Evolutionary conservation across 1,140 invertebrate genomes (phyloP).

Genomic region (Papilio machaon): DNA sequence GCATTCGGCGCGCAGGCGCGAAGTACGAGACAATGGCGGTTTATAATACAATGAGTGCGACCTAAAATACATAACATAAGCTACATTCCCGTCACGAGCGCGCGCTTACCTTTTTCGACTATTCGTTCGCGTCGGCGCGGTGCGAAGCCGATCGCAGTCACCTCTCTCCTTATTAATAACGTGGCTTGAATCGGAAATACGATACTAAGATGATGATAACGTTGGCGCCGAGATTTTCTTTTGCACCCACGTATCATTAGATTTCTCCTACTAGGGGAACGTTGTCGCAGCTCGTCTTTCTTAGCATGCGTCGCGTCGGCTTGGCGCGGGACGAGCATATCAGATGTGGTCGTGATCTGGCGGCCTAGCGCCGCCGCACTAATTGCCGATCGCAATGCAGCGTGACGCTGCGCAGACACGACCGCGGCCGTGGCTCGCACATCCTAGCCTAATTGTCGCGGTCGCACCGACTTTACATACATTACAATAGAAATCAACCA

Average conservation of each 20-base stretch:
- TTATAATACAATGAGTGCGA: constrained; percentile 79
- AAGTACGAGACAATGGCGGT: constrained; percentile 77
- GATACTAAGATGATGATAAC: constrained; percentile 42
- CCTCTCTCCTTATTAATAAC: constrained; percentile 72
- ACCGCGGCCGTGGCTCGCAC: constrained; percentile 55
- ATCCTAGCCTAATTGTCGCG: constrained; percentile 73
- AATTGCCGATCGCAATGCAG: constrained; percentile 63
- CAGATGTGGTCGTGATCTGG: constrained; percentile 69
- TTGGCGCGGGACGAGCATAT: constrained; percentile 50
- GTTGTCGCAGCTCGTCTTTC: constrained; percentile 31
- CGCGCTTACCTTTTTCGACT: constrained; percentile 75
- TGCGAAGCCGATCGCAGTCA: constrained; percentile 58
- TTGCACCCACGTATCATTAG: constrained; percentile 48
- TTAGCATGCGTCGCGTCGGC: constrained; percentile 53
- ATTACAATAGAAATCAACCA: constrained; percentile 74
- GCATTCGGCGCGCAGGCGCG: constrained; percentile 68
- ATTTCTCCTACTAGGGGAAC: constrained; percentile 45
- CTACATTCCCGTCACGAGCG: constrained; percentile 76
- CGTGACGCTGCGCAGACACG: constrained; percentile 57
- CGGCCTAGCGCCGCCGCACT: constrained; percentile 56
- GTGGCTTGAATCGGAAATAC: constrained; percentile 69
- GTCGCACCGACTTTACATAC: constrained; percentile 71
- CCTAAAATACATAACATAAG: constrained; percentile 72
- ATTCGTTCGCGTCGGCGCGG: constrained; percentile 65
- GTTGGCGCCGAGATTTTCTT: constrained; percentile 41